Evolutionary conservation across 2,797 vertebrate genomes (phyloP).

Genomic region (Pogonophryne albipinna): DNA sequence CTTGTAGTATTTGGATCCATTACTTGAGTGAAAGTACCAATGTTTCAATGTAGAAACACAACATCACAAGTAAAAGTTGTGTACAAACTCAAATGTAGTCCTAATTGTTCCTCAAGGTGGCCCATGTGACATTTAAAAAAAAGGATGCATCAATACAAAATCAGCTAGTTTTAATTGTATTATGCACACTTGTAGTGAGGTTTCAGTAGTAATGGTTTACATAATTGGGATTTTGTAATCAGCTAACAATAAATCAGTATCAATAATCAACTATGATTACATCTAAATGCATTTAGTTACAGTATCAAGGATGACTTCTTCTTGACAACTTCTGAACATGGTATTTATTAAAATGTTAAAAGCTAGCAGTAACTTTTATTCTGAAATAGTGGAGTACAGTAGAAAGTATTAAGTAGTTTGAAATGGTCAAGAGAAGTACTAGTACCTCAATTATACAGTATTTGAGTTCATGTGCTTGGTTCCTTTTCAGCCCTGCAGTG

Average conservation of each 20-base stretch:
- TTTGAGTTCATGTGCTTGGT: neutral
- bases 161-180: neutral
- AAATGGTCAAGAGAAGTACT: neutral
- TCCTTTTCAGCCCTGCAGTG: neutral
- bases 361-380: no score
- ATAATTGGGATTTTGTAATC: no score
- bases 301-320: no score
- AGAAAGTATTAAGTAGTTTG: neutral
- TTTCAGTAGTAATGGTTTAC: no score
- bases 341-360: no score
- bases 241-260: no score
- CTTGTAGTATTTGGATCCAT: neutral
- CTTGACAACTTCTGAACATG: no score
- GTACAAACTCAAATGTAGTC: neutral
- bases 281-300: no score
- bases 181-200: no score
- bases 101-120: neutral
- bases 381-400: no score
- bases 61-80: neutral
- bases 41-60: neutral
- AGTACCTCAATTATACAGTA: neutral
- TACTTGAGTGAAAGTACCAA: conserved; percentile 1
- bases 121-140: neutral
- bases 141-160: neutral
- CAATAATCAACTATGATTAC: no score